Evolutionary conservation across 92 coral and sea anemone species (phyloP), one percentile per base, ranked within the genome.

Genomic region (Zoanthus gigantus): DNA sequence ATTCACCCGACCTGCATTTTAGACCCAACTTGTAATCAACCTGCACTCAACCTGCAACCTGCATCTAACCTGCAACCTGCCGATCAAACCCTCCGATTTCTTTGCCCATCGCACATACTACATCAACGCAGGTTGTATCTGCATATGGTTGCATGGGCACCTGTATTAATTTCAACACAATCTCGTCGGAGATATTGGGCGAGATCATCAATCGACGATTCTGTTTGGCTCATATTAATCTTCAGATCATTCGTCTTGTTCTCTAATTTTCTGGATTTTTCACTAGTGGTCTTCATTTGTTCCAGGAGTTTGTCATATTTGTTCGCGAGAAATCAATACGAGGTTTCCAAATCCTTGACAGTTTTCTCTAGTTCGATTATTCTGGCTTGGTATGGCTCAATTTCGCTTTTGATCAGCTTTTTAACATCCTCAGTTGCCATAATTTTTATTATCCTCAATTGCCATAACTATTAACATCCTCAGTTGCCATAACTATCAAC

Each of bases 301-400:
- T 44, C 56, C 23, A 73, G 77, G 23, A 44, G 37, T 17, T 73
- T 73, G 37, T 73, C 77, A 44, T 73, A 73, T 73, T 73, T 73
- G 56, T 48, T 73, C 16, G 77, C 15, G 34, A 73, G 77, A 28
- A 45, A 73, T 30, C 14, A 14, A 48, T 73, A 73, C 0, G 77
- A 42, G 54, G 77, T 42, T 73, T 73, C 77, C 57, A 72, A 10
- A 12, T 54, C 77, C 54, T 10, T 34, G 54, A 72, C 77, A 9
- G 8, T 72, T 54, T 72, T 72, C 77, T 44, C 77, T 16, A 72
- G 30, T 12, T 72, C 54, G 9, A 2, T 37, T 8, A 72, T 72
- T 72, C 77, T 44, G 34, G 77, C 56, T 71, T 71, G 52, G 52
- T 71, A 71, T 71, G 50, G 76, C 48, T 71, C 76, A 6, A 71